phyloP scores from a whole-genome alignment of 2,113 vertebrate species.

The Spermophilus dauricus region DNA sequence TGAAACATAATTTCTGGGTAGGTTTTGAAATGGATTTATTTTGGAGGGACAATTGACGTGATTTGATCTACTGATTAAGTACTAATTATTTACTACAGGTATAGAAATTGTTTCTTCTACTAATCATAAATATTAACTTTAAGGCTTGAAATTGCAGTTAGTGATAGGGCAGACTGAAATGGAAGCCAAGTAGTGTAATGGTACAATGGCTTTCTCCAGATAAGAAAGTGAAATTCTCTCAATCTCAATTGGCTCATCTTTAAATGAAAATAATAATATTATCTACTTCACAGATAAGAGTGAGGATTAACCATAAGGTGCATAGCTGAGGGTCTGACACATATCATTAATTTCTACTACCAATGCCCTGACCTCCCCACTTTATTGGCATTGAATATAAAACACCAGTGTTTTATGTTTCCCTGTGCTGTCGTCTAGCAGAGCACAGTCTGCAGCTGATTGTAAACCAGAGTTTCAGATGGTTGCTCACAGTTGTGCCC shows the following conservation, averaged over 20 bases:
- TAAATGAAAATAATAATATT: neutral
- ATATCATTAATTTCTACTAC: neutral
- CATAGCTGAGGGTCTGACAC: neutral
- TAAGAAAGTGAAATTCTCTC: neutral
- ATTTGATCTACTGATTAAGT: neutral
- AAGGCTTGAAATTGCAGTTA: neutral
- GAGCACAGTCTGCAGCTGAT: neutral
- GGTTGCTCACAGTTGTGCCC: neutral
- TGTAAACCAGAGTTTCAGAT: neutral
- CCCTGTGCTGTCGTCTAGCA: neutral
- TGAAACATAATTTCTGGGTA: neutral
- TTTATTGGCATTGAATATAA: neutral
- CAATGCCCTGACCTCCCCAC: neutral
- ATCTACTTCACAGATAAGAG: neutral
- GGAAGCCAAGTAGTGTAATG: neutral
- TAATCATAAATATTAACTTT: neutral
- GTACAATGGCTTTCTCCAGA: neutral
- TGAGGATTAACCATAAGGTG: neutral
- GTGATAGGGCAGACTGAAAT: neutral
- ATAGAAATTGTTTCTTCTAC: neutral
- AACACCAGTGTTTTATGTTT: neutral
- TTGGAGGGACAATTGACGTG: neutral
- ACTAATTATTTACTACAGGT: slow-evolving; percentile 29
- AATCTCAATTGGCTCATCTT: neutral
- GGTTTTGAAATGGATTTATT: slow-evolving; percentile 34